Conservation (phyloP, 2,888 invertebrate species). For the Piscicola geometra region DNA sequence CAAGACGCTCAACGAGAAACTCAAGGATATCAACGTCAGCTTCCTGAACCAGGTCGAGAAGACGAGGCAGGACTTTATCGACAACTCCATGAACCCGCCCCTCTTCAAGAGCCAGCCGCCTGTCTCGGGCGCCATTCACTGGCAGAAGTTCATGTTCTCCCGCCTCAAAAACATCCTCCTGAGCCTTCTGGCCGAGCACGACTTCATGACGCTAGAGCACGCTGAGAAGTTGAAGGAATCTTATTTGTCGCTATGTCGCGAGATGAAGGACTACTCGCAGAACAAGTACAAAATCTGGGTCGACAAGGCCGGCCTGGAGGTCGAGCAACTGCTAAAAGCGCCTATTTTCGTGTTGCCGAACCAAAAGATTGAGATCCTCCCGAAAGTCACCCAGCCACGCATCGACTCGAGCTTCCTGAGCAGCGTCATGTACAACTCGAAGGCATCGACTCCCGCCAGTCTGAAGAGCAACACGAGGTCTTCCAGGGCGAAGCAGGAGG, state of each 20-base stretch:
- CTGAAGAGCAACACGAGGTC: neutral
- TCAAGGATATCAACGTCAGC: slow-evolving; percentile 72
- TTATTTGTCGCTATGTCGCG: slow-evolving; percentile 17
- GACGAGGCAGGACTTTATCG: slow-evolving; percentile 53
- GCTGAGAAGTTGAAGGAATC: slow-evolving; percentile 62
- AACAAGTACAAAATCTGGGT: slow-evolving; percentile 31
- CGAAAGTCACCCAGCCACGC: no score
- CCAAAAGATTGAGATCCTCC: no score
- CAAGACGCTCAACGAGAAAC: slow-evolving; percentile 71
- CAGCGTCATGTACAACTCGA: no score
- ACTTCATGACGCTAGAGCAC: slow-evolving; percentile 67
- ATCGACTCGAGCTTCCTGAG: no score
- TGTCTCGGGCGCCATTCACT: slow-evolving; percentile 76
- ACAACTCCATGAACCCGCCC: slow-evolving; percentile 62
- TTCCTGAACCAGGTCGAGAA: slow-evolving; percentile 61
- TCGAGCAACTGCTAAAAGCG: slow-evolving; percentile 26
- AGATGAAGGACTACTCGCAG: slow-evolving; percentile 24
- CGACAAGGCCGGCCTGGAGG: slow-evolving; percentile 7
- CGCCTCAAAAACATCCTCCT: slow-evolving; percentile 75
- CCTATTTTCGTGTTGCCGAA: neutral
- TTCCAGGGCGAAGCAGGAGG: neutral
- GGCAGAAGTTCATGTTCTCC: slow-evolving; percentile 75
- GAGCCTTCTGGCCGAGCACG: slow-evolving; percentile 71
- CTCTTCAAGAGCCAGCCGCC: slow-evolving; percentile 72
- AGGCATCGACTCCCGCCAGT: no score